phyloP scores from a whole-genome alignment of 2,888 invertebrate species.

The Trissolcus brochymenae region DNA sequence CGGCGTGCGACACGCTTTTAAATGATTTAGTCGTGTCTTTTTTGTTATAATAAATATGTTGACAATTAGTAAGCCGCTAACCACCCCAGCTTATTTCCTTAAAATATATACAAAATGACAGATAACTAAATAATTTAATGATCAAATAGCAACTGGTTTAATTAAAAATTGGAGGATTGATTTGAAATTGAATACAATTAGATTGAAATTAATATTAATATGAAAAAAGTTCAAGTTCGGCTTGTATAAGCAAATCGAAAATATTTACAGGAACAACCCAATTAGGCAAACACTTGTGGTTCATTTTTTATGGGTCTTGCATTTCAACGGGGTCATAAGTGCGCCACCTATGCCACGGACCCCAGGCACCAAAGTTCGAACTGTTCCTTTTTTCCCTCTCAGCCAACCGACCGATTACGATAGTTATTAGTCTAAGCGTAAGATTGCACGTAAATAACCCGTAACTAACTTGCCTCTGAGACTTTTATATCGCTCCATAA shows the following conservation, averaged over 20 bases:
- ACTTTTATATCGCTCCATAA: constrained; percentile 19
- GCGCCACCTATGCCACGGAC: constrained; percentile 48
- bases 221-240: neutral
- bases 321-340: constrained; percentile 51
- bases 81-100: neutral
- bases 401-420: neutral
- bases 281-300: constrained; percentile 38
- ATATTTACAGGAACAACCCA: constrained; percentile 46
- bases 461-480: constrained; percentile 41
- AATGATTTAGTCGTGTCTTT: constrained; percentile 44
- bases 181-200: neutral
- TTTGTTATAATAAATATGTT: constrained; percentile 42
- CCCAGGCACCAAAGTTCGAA: constrained; percentile 34
- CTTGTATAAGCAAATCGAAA: constrained; percentile 30
- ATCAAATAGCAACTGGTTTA: neutral
- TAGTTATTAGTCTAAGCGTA: constrained; percentile 50
- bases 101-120: neutral
- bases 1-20: constrained; percentile 47
- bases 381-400: constrained; percentile 9
- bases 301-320: constrained; percentile 38
- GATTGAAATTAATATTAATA: neutral
- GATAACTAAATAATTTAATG: neutral
- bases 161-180: neutral
- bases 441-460: constrained; percentile 55
- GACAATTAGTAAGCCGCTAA: constrained; percentile 25